Evolutionary conservation across 2,797 vertebrate species (phyloP), one percentile per base, ranked within the genome.

Genomic region (Siniperca undulata): DNA sequence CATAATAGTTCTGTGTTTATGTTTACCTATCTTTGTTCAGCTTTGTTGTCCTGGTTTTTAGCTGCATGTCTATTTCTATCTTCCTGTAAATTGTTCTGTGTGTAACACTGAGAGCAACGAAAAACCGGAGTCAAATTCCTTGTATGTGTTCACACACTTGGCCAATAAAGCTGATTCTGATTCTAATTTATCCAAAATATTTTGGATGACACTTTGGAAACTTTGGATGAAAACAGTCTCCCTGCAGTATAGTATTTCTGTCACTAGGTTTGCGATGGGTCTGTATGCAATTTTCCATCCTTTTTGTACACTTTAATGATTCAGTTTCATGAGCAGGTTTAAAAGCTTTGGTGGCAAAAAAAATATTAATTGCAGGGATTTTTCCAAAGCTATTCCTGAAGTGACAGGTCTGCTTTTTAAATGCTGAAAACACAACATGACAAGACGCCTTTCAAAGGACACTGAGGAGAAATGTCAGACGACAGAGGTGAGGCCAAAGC

Each of bases 381-480:
- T 69, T 59, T 22, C 40, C 40, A 20, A 24, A 68, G 55, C 3
- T 2, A 36, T 38, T 34, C 22, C 3, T 48, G 5, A 60, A 66
- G 16, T 1, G 70, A 71, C 78, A 68, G 55, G 40, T 2, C 2
- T 38, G 24, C 24, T 73, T 68, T 74, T 62, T 13, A 59, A 73
- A 74, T 13, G 44, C 52, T 60, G 46, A 14, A 65, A 40, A 48
- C 20, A 60, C 70, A 27, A 22, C 11, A 27, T 65, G 78, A 80
- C 69, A 58, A 6, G 64, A 52, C 24, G 48, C 53, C 56, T 52
- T 73, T 81, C 67, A 56, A 13, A 30, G 24, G 70, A 9, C 46
- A 7, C 71, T 44, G 59, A 1, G 22, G 67, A 77, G 87, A 90
- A 85, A 87, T 85, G 81, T 77, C 78, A 81, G 78, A 40, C 9